A percentile compares a stretch with the other conserved stretches of the same genome.
These are phyloP conservation scores for Zaprionus lineosus DNA, from an alignment of 2,888 invertebrate species.

Conservation along the genomic window DNA sequence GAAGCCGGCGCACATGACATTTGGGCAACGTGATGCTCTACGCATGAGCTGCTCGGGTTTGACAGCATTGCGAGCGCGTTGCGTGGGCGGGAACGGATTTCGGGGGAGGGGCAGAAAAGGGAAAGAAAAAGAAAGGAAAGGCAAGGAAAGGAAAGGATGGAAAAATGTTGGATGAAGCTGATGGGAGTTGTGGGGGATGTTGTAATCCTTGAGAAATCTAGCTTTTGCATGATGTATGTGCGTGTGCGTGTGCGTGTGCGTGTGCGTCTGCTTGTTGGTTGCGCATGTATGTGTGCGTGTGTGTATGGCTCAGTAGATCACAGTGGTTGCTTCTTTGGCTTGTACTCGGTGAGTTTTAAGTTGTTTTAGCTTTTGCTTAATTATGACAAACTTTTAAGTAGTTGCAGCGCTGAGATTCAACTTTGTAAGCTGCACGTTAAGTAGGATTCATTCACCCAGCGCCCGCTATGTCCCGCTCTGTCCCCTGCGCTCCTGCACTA, in stretches of 20 bases:
- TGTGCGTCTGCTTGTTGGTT: neutral
- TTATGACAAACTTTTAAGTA: slow-evolving; percentile 76
- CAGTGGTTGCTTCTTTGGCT: slow-evolving; percentile 22
- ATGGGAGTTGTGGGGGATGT: neutral
- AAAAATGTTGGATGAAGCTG: too few species aligned
- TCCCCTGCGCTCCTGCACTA: too few species aligned
- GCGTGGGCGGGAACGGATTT: neutral
- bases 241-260: neutral
- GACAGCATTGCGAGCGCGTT: slow-evolving; percentile 34
- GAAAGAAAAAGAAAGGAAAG: too few species aligned
- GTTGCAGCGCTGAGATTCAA: slow-evolving; percentile 57
- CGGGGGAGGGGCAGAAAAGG: neutral
- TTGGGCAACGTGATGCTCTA: slow-evolving; percentile 41
- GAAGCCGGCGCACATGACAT: slow-evolving; percentile 44
- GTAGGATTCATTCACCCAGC: neutral
- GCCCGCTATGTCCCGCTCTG: neutral
- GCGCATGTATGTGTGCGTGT: neutral
- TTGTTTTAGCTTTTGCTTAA: slow-evolving; percentile 73
- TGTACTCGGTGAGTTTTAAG: slow-evolving; percentile 46
- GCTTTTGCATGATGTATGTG: neutral
- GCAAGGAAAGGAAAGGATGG: too few species aligned
- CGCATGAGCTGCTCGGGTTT: slow-evolving; percentile 32
- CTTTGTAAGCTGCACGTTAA: slow-evolving; percentile 63
- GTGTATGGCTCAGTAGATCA: slow-evolving; percentile 10
- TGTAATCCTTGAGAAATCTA: slow-evolving; percentile 32